phyloP scores from a whole-genome alignment of 2,113 vertebrate genomes.

The Speoplatyrhinus poulsoni region DNA sequence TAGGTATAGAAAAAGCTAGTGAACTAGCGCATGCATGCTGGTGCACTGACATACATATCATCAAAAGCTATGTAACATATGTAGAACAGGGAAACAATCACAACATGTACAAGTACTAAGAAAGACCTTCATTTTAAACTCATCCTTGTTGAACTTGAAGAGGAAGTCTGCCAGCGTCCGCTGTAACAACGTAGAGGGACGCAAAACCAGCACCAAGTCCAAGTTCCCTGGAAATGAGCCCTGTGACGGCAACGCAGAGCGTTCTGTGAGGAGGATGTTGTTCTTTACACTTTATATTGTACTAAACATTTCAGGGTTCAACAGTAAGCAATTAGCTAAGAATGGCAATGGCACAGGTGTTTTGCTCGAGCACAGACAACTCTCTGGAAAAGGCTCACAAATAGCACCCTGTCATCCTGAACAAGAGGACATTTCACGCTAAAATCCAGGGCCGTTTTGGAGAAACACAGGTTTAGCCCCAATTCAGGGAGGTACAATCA shows the following conservation, averaged over 20 bases:
- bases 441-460: too few relatives aligned
- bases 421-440: too few relatives aligned
- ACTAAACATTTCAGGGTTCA: neutral
- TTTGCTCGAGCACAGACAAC: too few relatives aligned
- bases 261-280: neutral
- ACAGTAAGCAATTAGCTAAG: neutral
- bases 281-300: neutral
- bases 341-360: too few relatives aligned
- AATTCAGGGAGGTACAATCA: too few relatives aligned
- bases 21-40: too few relatives aligned
- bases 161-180: conserved; percentile 88
- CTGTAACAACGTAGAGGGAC: conserved; percentile 88
- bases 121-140: conserved; percentile 95
- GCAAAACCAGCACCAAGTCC: conserved; percentile 90
- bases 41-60: too few relatives aligned
- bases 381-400: too few relatives aligned
- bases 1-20: too few relatives aligned
- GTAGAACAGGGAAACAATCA: neutral
- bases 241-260: conserved; percentile 59
- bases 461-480: too few relatives aligned
- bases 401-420: too few relatives aligned
- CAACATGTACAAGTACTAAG: neutral
- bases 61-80: too few relatives aligned
- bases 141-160: conserved; percentile 92
- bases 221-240: conserved; percentile 92